Percentiles rank a stretch among this genome's conserved stretches.
These are phyloP conservation scores for Sminthurinus signatus DNA, from an alignment of 1,140 invertebrate genomes.

Conservation along the genomic window DNA sequence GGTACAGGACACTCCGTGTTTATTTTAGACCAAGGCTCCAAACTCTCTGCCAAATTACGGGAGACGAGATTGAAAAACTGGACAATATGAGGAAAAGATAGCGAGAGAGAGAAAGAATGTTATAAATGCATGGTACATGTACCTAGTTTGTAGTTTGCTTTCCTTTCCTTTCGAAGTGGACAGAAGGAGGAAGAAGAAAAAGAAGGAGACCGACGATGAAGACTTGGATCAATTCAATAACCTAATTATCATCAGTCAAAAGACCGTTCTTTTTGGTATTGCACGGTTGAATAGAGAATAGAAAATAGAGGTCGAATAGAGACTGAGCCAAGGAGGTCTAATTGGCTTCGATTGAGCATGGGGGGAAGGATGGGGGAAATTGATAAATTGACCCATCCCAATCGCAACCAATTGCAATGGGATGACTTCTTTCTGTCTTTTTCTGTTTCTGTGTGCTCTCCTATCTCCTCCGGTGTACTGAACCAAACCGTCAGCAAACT, in stretches of 20 bases:
- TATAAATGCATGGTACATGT: no score
- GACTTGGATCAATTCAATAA: conserved; percentile 25
- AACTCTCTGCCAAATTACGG: no score
- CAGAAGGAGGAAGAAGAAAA: background rate
- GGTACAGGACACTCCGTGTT: background rate
- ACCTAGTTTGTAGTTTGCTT: no score
- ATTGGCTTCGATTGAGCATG: conserved; percentile 2
- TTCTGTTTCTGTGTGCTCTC: no score
- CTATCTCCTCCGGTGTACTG: no score
- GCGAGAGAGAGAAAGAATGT: background rate
- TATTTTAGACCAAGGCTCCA: background rate
- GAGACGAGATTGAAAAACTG: background rate
- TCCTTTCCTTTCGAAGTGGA: no score
- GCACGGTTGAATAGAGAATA: conserved; percentile 1
- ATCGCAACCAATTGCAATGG: no score
- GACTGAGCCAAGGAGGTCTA: conserved; percentile 11
- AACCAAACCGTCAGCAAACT: background rate
- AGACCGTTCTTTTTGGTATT: conserved; percentile 1
- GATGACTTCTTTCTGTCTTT: conserved; percentile 1
- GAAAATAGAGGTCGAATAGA: no score
- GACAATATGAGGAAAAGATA: background rate
- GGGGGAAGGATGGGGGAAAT: conserved; percentile 10
- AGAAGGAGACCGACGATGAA: background rate
- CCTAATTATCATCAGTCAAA: conserved; percentile 20
- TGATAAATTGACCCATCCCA: conserved; percentile 9